Percentiles rank a stretch among this genome's conserved stretches.
Evolutionary conservation across 2,888 invertebrate genomes (phyloP).

Genomic region (Coenonympha arcania): DNA sequence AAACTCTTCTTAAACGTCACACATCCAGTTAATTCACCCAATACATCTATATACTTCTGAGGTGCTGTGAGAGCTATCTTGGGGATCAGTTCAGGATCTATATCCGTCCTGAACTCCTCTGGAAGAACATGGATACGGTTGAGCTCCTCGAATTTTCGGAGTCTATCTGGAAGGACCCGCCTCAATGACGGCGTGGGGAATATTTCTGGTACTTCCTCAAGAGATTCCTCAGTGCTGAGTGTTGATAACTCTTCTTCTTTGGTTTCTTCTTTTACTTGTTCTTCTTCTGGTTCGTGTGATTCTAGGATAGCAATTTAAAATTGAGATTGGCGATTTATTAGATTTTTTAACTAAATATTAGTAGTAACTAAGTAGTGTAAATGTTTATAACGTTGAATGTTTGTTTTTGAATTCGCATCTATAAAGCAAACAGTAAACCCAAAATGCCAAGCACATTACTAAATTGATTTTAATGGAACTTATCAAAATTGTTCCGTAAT

Average conservation of each 20-base stretch:
- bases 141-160: constrained; percentile 44
- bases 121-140: constrained; percentile 58
- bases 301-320: neutral
- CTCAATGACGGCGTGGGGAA: constrained; percentile 59
- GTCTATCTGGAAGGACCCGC: constrained; percentile 44
- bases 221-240: constrained; percentile 26
- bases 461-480: too few species aligned
- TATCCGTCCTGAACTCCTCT: constrained; percentile 42
- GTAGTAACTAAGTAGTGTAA: too few species aligned
- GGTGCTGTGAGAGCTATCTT: constrained; percentile 47
- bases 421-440: too few species aligned
- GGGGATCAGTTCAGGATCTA: constrained; percentile 52
- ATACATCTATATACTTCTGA: constrained; percentile 54
- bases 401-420: too few species aligned
- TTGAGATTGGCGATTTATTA: neutral
- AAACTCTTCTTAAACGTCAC: constrained; percentile 51
- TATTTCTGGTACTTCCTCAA: constrained; percentile 37
- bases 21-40: constrained; percentile 58
- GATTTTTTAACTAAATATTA: neutral
- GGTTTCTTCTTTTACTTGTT: constrained; percentile 27
- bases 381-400: too few species aligned
- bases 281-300: constrained; percentile 31
- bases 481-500: too few species aligned
- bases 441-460: too few species aligned
- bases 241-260: constrained; percentile 31